Evolutionary conservation across 2,113 vertebrate genomes (phyloP).

Genomic region (Thamnophis sirtalis): DNA sequence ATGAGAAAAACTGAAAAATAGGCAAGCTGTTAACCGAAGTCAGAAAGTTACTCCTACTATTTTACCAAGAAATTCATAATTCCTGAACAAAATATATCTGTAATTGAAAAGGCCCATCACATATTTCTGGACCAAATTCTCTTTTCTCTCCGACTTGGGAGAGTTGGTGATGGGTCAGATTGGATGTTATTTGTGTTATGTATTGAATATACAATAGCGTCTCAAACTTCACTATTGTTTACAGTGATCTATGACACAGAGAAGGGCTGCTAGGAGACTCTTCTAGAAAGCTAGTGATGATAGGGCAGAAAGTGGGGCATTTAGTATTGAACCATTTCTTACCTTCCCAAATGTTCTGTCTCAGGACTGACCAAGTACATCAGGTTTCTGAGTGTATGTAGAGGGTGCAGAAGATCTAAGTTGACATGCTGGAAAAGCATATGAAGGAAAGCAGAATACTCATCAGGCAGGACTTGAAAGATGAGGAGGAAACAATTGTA

Average conservation of each 20-base stretch:
- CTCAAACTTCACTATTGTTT: no score
- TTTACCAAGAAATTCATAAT: neutral
- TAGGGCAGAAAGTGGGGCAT: neutral
- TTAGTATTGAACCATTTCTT: constrained; percentile 48
- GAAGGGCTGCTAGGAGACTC: neutral
- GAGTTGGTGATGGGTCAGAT: neutral
- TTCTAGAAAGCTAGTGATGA: neutral
- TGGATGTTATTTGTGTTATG: no score
- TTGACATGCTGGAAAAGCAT: constrained; percentile 81
- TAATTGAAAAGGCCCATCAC: neutral
- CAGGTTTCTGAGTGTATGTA: constrained; percentile 95
- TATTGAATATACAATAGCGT: neutral
- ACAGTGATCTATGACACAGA: neutral
- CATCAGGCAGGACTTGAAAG: constrained; percentile 12
- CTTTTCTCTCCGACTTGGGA: neutral
- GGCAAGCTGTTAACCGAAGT: neutral
- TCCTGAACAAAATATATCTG: neutral
- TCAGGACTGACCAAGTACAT: constrained; percentile 92
- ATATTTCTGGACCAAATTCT: neutral
- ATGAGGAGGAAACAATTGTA: constrained; percentile 2
- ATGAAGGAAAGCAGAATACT: constrained; percentile 21
- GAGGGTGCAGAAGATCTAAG: constrained; percentile 90
- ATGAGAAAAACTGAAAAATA: neutral
- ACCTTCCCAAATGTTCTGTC: constrained; percentile 92
- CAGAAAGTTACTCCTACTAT: no score